Percentiles rank a stretch among this genome's conserved stretches.
These are phyloP conservation scores for Microtus pennsylvanicus DNA, from an alignment of 2,113 vertebrate genomes.

Conservation along the genomic window DNA sequence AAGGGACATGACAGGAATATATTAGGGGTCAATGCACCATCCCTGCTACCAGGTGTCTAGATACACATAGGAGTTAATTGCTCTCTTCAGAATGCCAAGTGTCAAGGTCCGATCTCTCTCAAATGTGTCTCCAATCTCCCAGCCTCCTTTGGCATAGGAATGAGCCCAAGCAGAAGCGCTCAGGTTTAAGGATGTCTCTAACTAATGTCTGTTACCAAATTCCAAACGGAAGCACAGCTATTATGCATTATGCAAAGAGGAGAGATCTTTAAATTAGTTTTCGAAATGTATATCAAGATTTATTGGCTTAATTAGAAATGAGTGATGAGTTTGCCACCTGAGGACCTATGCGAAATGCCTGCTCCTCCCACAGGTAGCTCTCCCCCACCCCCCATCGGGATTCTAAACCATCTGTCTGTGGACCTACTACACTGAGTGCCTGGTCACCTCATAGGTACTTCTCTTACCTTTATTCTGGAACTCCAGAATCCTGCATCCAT, in stretches of 20 bases:
- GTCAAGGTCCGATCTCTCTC: background rate
- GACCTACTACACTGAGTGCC: background rate
- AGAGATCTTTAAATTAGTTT: background rate
- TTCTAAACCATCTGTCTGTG: background rate
- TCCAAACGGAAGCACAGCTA: background rate
- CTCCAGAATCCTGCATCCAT: background rate
- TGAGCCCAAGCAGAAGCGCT: background rate
- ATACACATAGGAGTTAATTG: background rate
- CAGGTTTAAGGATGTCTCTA: constrained; percentile 6
- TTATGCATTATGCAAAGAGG: background rate
- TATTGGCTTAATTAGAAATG: background rate
- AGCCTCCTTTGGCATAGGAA: background rate
- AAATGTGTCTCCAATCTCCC: background rate
- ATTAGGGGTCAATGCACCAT: background rate
- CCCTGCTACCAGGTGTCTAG: background rate
- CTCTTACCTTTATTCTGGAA: background rate
- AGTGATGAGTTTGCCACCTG: background rate
- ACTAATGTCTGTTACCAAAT: background rate
- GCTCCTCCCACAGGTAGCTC: background rate
- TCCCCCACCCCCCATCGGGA: background rate
- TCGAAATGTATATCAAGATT: background rate
- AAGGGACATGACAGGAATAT: background rate
- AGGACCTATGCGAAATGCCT: background rate
- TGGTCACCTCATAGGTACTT: background rate
- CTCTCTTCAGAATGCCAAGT: background rate